Conservation (phyloP, 1,140 invertebrate species). For the Drosophila fuyamai region DNA sequence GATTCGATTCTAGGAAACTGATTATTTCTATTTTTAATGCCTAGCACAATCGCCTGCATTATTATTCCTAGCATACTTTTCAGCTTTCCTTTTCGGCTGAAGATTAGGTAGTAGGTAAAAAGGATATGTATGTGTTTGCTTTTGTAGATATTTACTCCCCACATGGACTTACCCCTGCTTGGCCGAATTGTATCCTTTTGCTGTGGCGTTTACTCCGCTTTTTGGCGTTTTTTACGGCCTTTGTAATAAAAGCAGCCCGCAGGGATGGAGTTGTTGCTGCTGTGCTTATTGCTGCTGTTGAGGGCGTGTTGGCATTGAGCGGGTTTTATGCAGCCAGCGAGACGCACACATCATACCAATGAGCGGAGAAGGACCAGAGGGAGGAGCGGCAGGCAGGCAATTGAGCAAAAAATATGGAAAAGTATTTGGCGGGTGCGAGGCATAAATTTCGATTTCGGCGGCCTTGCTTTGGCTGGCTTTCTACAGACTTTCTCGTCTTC, state of each 20-base stretch:
- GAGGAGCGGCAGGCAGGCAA: slow-evolving; percentile 63
- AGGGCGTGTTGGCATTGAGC: slow-evolving; percentile 77
- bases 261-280: slow-evolving; percentile 50
- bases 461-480: slow-evolving; percentile 18
- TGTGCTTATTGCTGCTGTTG: slow-evolving; percentile 37
- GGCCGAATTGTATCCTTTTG: slow-evolving; percentile 57
- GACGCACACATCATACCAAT: slow-evolving; percentile 64
- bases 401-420: slow-evolving; percentile 79
- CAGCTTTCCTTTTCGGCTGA: neutral
- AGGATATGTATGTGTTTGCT: slow-evolving; percentile 31
- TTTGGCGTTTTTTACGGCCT: slow-evolving; percentile 66
- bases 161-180: slow-evolving; percentile 60
- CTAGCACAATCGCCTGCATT: neutral
- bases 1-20: neutral
- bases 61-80: slow-evolving; percentile 21
- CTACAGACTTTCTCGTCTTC: slow-evolving; percentile 18
- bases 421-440: slow-evolving; percentile 66
- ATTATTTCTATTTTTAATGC: slow-evolving; percentile 10
- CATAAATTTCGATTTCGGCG: slow-evolving; percentile 63
- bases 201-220: slow-evolving; percentile 51
- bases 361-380: slow-evolving; percentile 17
- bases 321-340: slow-evolving; percentile 80
- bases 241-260: slow-evolving; percentile 78
- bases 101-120: neutral
- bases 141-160: slow-evolving; percentile 22